These are phyloP conservation scores for Physella acuta DNA, from an alignment of 1,140 invertebrate species.

Conservation along the genomic window DNA sequence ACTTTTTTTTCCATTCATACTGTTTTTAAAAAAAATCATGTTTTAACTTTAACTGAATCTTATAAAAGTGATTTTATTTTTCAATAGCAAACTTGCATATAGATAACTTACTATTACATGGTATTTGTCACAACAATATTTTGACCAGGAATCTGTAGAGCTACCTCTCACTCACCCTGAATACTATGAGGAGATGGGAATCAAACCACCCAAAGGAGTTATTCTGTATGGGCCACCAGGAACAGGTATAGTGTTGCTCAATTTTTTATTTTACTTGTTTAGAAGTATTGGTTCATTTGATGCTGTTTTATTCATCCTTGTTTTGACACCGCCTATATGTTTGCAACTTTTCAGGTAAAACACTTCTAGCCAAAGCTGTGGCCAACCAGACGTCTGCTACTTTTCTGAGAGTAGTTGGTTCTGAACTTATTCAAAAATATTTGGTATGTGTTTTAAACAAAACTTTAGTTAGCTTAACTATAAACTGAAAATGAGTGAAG, in stretches of 20 bases:
- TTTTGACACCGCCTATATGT: too few relatives aligned
- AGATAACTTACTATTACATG: too few relatives aligned
- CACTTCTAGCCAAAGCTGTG: constrained; percentile 96
- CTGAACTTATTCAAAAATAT: constrained; percentile 99
- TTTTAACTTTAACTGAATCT: too few relatives aligned
- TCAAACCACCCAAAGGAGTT: constrained; percentile 98
- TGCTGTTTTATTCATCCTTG: background rate
- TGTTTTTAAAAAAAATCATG: too few relatives aligned
- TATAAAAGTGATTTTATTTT: too few relatives aligned
- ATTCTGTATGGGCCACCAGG: constrained; percentile 98
- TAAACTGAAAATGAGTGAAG: too few relatives aligned
- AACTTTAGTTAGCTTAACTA: background rate
- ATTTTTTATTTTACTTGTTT: background rate
- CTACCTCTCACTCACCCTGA: constrained; percentile 98
- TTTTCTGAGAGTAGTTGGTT: constrained; percentile 96
- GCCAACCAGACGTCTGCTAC: constrained; percentile 99
- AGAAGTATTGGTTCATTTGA: background rate
- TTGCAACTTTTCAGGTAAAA: constrained; percentile 73
- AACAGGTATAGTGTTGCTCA: constrained; percentile 72
- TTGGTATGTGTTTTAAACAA: constrained; percentile 67
- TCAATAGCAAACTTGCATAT: too few relatives aligned
- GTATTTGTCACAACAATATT: background rate
- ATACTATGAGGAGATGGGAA: constrained; percentile 99
- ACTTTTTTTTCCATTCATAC: too few relatives aligned
- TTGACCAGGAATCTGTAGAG: constrained; percentile 88